phyloP scores from a whole-genome alignment of 1,140 invertebrate species.

The Sycophila sp. region DNA sequence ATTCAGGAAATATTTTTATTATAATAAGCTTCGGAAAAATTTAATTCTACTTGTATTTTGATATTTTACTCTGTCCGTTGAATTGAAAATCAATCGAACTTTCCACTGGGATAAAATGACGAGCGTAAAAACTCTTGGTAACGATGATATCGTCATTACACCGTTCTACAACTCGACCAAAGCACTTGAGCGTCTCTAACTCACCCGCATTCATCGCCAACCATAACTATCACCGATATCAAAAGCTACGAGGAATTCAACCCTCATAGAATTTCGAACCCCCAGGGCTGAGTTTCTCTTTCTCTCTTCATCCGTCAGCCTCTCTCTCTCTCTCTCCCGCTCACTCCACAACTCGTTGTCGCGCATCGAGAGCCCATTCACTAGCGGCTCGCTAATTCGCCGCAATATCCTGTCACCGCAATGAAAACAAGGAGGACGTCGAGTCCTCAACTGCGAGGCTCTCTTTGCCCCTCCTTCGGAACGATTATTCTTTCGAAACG shows the following conservation, averaged over 20 bases:
- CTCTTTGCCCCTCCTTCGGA: background rate
- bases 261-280: background rate
- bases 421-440: background rate
- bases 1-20: too few relatives aligned
- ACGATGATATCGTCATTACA: too few relatives aligned
- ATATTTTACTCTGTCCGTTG: too few relatives aligned
- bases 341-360: background rate
- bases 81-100: too few relatives aligned
- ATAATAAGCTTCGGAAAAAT: too few relatives aligned
- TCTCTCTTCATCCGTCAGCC: background rate
- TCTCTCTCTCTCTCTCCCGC: background rate
- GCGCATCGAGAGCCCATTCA: constrained; percentile 17
- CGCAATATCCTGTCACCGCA: background rate
- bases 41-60: too few relatives aligned
- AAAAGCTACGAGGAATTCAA: too few relatives aligned
- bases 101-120: too few relatives aligned
- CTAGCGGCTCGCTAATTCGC: constrained; percentile 36
- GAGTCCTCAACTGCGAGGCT: background rate
- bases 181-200: background rate
- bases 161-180: too few relatives aligned
- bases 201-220: background rate
- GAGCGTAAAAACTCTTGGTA: background rate
- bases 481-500: constrained; percentile 33
- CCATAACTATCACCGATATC: constrained; percentile 3
- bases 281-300: background rate